Percentiles rank a stretch among this genome's conserved stretches.
Conservation (phyloP, 2,797 vertebrate species). For the Leptoclinus maculatus region DNA sequence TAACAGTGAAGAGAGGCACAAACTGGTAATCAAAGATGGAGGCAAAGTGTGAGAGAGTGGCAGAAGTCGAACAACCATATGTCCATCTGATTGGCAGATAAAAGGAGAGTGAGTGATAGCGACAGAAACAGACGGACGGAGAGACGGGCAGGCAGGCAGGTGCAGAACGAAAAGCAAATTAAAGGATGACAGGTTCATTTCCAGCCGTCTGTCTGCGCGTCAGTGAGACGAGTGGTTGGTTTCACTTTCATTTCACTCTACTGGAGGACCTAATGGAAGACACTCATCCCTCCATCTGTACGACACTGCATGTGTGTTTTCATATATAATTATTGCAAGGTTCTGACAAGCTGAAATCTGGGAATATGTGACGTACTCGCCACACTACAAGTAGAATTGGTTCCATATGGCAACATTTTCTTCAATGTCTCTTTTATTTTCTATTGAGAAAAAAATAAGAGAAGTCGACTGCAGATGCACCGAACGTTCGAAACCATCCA, state of each 20-base stretch:
- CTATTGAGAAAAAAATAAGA: too few species aligned
- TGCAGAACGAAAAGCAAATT: constrained; percentile 33
- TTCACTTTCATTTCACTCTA: constrained; percentile 37
- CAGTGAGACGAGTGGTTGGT: constrained; percentile 29
- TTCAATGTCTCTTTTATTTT: too few species aligned
- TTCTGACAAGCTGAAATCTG: not conserved
- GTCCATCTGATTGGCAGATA: constrained; percentile 12
- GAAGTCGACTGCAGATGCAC: too few species aligned
- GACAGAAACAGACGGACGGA: constrained; percentile 7
- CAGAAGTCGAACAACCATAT: not conserved
- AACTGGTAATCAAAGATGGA: constrained; percentile 17
- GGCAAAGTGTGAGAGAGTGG: not conserved
- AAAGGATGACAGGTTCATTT: constrained; percentile 57
- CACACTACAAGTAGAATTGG: too few species aligned
- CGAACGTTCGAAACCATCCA: too few species aligned
- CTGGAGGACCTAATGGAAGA: constrained; percentile 25
- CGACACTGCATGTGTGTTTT: not conserved
- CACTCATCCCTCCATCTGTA: not conserved
- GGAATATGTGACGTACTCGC: not conserved
- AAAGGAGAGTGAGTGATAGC: constrained; percentile 25
- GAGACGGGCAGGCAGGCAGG: not conserved
- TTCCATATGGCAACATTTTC: too few species aligned
- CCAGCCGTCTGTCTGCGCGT: constrained; percentile 32
- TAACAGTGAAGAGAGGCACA: not conserved
- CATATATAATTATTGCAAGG: not conserved